Conservation (phyloP, 1,140 invertebrate genomes). For the Nephila pilipes region DNA sequence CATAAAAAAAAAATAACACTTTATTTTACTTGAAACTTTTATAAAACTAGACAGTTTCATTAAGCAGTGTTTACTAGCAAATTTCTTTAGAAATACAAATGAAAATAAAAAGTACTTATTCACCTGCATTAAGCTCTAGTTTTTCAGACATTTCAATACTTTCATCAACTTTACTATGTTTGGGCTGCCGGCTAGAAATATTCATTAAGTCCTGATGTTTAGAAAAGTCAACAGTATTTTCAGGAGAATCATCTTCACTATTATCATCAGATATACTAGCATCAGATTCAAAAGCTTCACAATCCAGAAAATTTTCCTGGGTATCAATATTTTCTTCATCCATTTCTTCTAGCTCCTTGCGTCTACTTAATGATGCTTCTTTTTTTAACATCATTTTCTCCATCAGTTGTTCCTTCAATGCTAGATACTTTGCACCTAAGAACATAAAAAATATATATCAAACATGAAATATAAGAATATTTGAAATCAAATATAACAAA, state of each 20-base stretch:
- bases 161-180: too few species aligned
- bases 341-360: background rate
- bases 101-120: background rate
- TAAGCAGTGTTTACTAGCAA: too few species aligned
- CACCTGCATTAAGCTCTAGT: background rate
- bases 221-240: background rate
- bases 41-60: too few species aligned
- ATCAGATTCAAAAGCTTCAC: background rate
- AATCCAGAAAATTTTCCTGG: background rate
- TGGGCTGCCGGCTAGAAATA: too few species aligned
- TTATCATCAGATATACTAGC: too few species aligned
- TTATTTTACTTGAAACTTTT: too few species aligned
- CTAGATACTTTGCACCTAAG: background rate
- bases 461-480: too few species aligned
- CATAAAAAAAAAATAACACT: too few species aligned
- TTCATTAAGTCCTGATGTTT: too few species aligned
- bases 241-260: background rate
- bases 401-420: background rate
- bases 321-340: background rate
- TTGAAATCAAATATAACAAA: too few species aligned
- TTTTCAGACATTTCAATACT: background rate
- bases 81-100: too few species aligned
- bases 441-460: background rate
- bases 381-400: slow-evolving; percentile 13
- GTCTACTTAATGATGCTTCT: background rate